Conservation (phyloP, 2,113 vertebrate genomes). For the Apodemus speciosus region DNA sequence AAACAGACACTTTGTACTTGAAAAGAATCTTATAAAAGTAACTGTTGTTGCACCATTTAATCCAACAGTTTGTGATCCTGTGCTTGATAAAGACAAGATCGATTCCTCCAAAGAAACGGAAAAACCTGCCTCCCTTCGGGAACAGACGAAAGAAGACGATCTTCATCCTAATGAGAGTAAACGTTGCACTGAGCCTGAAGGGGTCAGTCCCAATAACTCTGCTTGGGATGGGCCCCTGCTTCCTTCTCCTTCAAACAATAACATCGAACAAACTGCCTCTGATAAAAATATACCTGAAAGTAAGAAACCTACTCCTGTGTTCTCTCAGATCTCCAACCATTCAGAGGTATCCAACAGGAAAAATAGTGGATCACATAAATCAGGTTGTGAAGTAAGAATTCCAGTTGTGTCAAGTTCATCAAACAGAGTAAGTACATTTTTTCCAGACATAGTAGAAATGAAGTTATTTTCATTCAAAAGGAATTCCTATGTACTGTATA, state of each 20-base stretch:
- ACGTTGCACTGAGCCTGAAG: slow-evolving; percentile 43
- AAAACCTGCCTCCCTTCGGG: slow-evolving; percentile 53
- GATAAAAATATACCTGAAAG: slow-evolving; percentile 45
- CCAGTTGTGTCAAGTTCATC: slow-evolving; percentile 70
- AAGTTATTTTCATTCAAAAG: slow-evolving; percentile 60
- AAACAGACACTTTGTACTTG: slow-evolving; percentile 67
- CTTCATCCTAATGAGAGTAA: slow-evolving; percentile 31
- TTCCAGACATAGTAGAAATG: neutral
- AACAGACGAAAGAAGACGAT: neutral
- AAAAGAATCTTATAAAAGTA: slow-evolving; percentile 78
- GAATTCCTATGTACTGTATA: neutral
- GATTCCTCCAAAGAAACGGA: slow-evolving; percentile 66
- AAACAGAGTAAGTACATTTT: slow-evolving; percentile 72
- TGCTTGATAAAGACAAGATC: slow-evolving; percentile 69
- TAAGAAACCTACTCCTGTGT: slow-evolving; percentile 55
- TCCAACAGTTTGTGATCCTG: slow-evolving; percentile 72
- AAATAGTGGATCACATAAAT: slow-evolving; percentile 63
- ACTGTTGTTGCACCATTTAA: slow-evolving; percentile 79
- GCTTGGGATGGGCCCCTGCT: neutral
- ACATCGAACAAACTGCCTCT: slow-evolving; percentile 53
- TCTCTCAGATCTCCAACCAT: slow-evolving; percentile 62
- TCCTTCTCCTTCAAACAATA: neutral
- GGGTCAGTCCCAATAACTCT: slow-evolving; percentile 9
- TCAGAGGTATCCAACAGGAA: slow-evolving; percentile 59
- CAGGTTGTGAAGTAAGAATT: slow-evolving; percentile 61